Evolutionary conservation across 30 jellyfish, hydroid and myxozoan genomes (phyloP).

Genomic region (Turritopsis rubra): DNA sequence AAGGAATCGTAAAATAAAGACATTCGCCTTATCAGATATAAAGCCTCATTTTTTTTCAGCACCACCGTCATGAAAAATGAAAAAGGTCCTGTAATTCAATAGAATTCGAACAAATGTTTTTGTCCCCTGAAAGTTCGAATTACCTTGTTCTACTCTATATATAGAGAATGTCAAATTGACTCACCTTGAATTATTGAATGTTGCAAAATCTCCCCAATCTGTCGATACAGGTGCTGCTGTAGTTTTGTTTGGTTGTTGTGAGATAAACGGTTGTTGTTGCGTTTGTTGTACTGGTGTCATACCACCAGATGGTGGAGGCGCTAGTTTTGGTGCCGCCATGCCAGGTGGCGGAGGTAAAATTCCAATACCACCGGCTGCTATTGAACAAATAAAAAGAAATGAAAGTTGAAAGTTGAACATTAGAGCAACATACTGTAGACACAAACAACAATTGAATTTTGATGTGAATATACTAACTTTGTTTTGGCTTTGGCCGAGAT

Average conservation of each 20-base stretch:
- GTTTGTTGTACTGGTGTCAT: constrained; percentile 5
- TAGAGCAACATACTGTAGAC: too few relatives aligned
- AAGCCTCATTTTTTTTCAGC: too few relatives aligned
- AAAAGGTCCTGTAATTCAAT: too few relatives aligned
- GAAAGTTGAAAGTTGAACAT: too few relatives aligned
- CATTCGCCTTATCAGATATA: too few relatives aligned
- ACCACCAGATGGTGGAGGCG: constrained; percentile 1
- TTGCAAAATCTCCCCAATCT: constrained; percentile 38
- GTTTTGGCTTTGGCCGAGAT: constrained; percentile 26
- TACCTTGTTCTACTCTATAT: too few relatives aligned
- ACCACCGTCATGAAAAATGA: too few relatives aligned
- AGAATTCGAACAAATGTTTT: not conserved
- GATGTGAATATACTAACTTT: not conserved
- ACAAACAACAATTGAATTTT: too few relatives aligned
- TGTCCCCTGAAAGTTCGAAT: too few relatives aligned
- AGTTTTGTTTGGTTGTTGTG: not conserved
- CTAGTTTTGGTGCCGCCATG: constrained; percentile 4
- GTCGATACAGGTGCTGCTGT: not conserved
- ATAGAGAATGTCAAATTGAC: not conserved
- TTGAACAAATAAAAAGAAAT: not conserved
- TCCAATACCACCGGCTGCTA: constrained; percentile 45
- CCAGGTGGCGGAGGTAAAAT: constrained; percentile 95
- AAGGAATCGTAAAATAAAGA: too few relatives aligned
- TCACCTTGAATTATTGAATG: constrained; percentile 2
- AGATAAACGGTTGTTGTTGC: not conserved